A percentile compares a stretch with the other conserved stretches of the same genome.
These are phyloP conservation scores for Parasteatoda lunata DNA, from an alignment of 2,888 invertebrate species.

Conservation along the genomic window DNA sequence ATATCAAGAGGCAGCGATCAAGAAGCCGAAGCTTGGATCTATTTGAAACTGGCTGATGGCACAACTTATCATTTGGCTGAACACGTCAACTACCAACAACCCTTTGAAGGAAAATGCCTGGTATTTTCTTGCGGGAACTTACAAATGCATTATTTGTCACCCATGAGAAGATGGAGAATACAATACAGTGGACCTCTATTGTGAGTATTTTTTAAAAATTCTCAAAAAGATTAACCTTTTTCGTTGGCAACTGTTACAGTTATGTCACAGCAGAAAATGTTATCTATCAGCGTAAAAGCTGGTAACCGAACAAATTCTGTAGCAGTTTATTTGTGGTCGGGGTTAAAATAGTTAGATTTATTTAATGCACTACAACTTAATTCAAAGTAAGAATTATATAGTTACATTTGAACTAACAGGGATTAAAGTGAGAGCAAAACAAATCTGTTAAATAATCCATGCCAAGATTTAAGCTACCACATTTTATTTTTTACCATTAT, in stretches of 20 bases:
- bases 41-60: slow-evolving; percentile 44
- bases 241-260: not conserved
- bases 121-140: slow-evolving; percentile 38
- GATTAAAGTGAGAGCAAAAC: too few relatives aligned
- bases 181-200: slow-evolving; percentile 39
- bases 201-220: not conserved
- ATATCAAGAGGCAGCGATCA: slow-evolving; percentile 31
- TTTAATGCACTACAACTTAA: too few relatives aligned
- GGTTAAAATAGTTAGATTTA: too few relatives aligned
- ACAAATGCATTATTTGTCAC: slow-evolving; percentile 29
- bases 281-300: not conserved
- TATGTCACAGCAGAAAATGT: not conserved
- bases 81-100: slow-evolving; percentile 14
- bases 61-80: slow-evolving; percentile 20
- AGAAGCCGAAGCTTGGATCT: slow-evolving; percentile 50
- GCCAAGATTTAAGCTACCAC: too few relatives aligned
- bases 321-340: too few relatives aligned
- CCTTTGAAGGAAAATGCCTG: slow-evolving; percentile 2
- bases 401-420: too few relatives aligned
- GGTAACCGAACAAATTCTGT: not conserved
- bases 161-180: slow-evolving; percentile 55
- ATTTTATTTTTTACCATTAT: too few relatives aligned
- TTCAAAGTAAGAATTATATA: too few relatives aligned
- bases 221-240: not conserved
- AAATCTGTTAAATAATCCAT: too few relatives aligned